phyloP scores from a whole-genome alignment of 2,113 vertebrate genomes.

The Pteropus alecto region DNA sequence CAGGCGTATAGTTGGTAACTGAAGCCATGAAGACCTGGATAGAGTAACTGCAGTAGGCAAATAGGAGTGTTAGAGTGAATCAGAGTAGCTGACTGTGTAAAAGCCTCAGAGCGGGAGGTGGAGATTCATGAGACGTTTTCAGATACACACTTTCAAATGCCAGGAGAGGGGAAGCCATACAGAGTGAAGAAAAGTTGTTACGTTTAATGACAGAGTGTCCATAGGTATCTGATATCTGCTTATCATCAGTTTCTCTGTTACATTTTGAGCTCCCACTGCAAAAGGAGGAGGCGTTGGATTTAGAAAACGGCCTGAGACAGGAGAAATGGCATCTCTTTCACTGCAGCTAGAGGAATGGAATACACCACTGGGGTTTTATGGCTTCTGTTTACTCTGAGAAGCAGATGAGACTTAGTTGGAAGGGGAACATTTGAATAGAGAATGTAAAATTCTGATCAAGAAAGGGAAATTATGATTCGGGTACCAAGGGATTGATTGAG shows the following conservation, averaged over 20 bases:
- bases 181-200: not conserved
- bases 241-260: not conserved
- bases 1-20: not conserved
- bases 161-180: not conserved
- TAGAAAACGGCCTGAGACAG: not conserved
- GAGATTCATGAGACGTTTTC: not conserved
- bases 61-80: not conserved
- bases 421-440: not conserved
- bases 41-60: not conserved
- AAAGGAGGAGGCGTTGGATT: not conserved
- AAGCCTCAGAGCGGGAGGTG: not conserved
- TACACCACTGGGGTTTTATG: not conserved
- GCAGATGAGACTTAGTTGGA: not conserved
- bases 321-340: not conserved
- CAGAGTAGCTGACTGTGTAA: not conserved
- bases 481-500: not conserved
- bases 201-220: not conserved
- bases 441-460: not conserved
- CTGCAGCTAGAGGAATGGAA: not conserved
- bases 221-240: not conserved
- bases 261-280: not conserved
- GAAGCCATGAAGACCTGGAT: not conserved
- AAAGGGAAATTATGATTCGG: not conserved
- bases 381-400: not conserved
- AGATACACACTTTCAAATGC: not conserved